Percentiles rank a stretch among this genome's conserved stretches.
Evolutionary conservation across 2,888 invertebrate genomes (phyloP).

Genomic region (Itoplectis maculator): DNA sequence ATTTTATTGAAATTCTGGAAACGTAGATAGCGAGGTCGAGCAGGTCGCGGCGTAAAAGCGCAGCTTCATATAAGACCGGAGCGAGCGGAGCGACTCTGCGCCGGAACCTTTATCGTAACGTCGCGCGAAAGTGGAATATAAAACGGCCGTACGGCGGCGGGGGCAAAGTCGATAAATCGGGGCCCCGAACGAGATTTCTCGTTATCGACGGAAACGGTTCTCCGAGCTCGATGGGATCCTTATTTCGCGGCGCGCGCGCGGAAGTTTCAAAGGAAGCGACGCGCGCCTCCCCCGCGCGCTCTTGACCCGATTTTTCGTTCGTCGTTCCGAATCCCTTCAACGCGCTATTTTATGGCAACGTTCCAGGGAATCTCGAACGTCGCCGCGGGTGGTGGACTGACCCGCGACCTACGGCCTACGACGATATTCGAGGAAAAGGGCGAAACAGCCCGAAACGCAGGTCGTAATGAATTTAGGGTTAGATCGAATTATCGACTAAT

Average conservation of each 20-base stretch:
- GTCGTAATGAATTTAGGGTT: no score
- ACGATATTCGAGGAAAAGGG: neutral
- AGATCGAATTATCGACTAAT: no score
- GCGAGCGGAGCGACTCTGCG: neutral
- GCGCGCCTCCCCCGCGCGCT: neutral
- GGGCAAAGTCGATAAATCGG: slow-evolving; percentile 51
- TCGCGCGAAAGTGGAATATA: slow-evolving; percentile 29
- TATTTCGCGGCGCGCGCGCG: slow-evolving; percentile 45
- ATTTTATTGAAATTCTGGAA: slow-evolving; percentile 23
- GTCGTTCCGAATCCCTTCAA: slow-evolving; percentile 22
- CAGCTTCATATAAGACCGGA: neutral
- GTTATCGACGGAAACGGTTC: slow-evolving; percentile 40
- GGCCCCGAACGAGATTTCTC: slow-evolving; percentile 44
- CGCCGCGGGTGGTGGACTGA: neutral
- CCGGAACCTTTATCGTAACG: slow-evolving; percentile 8
- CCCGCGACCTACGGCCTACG: neutral
- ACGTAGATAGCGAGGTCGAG: neutral
- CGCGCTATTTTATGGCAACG: neutral
- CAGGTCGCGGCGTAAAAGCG: slow-evolving; percentile 6
- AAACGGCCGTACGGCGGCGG: slow-evolving; percentile 25
- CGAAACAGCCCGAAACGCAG: neutral
- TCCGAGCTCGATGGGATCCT: neutral
- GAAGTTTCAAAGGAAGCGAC: slow-evolving; percentile 28
- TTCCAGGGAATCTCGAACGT: slow-evolving; percentile 10
- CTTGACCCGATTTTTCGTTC: slow-evolving; percentile 40